Evolutionary conservation across 2,888 invertebrate species (phyloP).

Genomic region (Xiphydria camelus): DNA sequence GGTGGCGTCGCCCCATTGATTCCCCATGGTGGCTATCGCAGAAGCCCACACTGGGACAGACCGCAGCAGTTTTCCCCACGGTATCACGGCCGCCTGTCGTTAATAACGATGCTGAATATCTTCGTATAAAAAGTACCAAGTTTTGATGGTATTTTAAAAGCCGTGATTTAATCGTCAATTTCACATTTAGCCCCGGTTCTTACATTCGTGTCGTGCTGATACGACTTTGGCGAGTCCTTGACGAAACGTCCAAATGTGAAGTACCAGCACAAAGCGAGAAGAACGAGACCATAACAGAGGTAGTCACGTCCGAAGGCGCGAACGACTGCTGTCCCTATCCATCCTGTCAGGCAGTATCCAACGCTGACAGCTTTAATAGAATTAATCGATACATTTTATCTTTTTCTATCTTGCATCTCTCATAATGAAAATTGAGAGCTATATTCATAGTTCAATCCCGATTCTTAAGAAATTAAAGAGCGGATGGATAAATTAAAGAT

Average conservation of each 20-base stretch:
- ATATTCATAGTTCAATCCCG: no score
- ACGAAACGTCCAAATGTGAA: conserved; percentile 63
- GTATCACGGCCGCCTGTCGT: conserved; percentile 55
- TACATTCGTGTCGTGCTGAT: conserved; percentile 55
- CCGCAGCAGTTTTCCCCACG: conserved; percentile 61
- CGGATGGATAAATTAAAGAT: no score
- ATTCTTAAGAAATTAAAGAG: no score
- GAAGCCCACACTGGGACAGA: conserved; percentile 66
- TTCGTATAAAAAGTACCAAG: background rate
- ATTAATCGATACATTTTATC: no score
- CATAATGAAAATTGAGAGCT: no score
- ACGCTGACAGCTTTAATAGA: conserved; percentile 60
- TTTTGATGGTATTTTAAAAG: background rate
- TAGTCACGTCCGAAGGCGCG: conserved; percentile 61
- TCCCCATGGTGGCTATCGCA: conserved; percentile 63
- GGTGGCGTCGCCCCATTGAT: conserved; percentile 66
- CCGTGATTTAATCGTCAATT: background rate
- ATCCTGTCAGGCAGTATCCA: conserved; percentile 63
- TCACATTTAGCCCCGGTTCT: conserved; percentile 17
- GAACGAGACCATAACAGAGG: conserved; percentile 60
- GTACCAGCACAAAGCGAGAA: conserved; percentile 61
- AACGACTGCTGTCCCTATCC: conserved; percentile 61
- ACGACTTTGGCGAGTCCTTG: conserved; percentile 60
- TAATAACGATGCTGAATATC: background rate
- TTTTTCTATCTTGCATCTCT: no score